Percentiles rank a stretch among this genome's conserved stretches.
Evolutionary conservation across 2,113 vertebrate genomes (phyloP).

Genomic region (Enhydra lutris): DNA sequence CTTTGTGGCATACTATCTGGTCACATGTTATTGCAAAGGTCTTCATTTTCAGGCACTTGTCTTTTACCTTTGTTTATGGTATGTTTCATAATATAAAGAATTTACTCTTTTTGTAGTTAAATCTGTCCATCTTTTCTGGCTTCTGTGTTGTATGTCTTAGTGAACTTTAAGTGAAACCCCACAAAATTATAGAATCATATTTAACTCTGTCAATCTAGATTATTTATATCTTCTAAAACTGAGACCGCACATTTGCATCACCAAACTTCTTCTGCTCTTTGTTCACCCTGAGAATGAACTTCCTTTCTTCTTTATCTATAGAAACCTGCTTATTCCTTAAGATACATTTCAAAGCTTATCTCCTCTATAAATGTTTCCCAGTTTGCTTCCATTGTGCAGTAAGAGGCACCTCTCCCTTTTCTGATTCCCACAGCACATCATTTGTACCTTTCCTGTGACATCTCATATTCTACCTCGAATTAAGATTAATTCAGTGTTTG

Average conservation of each 20-base stretch:
- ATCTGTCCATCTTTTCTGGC: not conserved
- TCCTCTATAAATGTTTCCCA: not conserved
- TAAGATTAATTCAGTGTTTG: not conserved
- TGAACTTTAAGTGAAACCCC: not conserved
- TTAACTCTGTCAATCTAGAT: not conserved
- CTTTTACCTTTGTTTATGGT: not conserved
- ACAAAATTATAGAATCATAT: not conserved
- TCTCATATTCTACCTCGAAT: not conserved
- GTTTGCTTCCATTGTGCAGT: not conserved
- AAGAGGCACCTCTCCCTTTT: not conserved
- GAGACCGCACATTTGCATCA: not conserved
- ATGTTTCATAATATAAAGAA: not conserved
- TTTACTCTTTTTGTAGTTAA: not conserved
- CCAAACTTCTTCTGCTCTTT: not conserved
- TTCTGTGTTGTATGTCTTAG: not conserved
- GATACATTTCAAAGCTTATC: not conserved
- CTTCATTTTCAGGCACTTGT: not conserved
- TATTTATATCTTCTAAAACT: not conserved
- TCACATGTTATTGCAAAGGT: not conserved
- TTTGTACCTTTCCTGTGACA: not conserved
- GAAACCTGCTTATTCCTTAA: not conserved
- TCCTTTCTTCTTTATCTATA: not conserved
- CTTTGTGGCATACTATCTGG: not conserved
- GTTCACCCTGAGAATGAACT: not conserved
- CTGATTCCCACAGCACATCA: not conserved